Percentiles rank a stretch among this genome's conserved stretches.
Evolutionary conservation across 1,140 invertebrate species (phyloP).

Genomic region (Coptotermes formosanus): DNA sequence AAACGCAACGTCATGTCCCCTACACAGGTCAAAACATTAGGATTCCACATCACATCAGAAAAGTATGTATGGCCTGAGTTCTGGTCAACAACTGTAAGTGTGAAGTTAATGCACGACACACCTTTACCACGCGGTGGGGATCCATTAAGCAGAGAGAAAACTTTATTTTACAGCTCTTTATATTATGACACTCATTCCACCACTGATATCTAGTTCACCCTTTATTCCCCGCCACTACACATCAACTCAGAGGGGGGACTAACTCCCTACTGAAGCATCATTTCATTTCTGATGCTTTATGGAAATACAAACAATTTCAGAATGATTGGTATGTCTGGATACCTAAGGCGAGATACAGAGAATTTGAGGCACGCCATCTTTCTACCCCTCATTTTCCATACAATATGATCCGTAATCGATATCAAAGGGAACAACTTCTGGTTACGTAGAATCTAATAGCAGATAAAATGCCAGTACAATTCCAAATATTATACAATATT

Average conservation of each 20-base stretch:
- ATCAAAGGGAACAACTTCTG: not conserved
- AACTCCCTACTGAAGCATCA: not conserved
- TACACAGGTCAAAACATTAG: too few species aligned
- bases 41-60: too few species aligned
- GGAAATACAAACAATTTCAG: constrained; percentile 2
- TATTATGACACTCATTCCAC: not conserved
- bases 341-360: not conserved
- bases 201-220: not conserved
- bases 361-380: not conserved
- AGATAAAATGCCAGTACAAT: constrained; percentile 9
- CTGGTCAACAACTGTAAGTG: too few species aligned
- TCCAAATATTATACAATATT: constrained; percentile 6
- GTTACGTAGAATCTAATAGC: not conserved
- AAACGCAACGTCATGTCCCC: too few species aligned
- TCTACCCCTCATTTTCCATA: not conserved
- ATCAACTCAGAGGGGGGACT: not conserved
- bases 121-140: too few species aligned
- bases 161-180: too few species aligned
- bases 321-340: constrained; percentile 13
- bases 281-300: constrained; percentile 7
- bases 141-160: too few species aligned
- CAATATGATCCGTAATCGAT: constrained; percentile 14
- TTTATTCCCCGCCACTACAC: not conserved
- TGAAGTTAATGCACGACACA: too few species aligned
- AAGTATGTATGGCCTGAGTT: too few species aligned